Evolutionary conservation across 2,113 vertebrate genomes (phyloP).

Genomic region (Heterotis niloticus): DNA sequence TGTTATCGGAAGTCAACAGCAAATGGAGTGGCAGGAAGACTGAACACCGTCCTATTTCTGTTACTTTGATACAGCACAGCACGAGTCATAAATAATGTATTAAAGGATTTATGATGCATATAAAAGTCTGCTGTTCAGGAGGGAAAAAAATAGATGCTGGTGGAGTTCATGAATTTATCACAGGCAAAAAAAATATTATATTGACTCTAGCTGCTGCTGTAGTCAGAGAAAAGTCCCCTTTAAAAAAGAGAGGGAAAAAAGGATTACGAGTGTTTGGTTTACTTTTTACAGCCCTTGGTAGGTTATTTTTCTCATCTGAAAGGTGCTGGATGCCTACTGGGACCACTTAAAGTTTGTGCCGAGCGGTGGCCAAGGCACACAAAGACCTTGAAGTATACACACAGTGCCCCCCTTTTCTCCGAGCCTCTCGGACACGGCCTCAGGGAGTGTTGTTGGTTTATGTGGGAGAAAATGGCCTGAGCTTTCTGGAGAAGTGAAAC

Average conservation of each 20-base stretch:
- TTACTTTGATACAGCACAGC: constrained; percentile 65
- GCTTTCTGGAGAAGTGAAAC: constrained; percentile 96
- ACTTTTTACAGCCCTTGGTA: constrained; percentile 66
- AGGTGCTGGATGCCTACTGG: constrained; percentile 77
- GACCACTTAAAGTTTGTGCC: constrained; percentile 90
- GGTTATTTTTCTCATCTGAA: constrained; percentile 74
- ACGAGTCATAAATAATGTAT: constrained; percentile 69
- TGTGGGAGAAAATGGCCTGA: constrained; percentile 95
- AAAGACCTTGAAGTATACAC: constrained; percentile 93
- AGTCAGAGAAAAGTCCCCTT: constrained; percentile 55
- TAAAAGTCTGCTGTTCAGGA: constrained; percentile 53
- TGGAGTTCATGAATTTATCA: constrained; percentile 32
- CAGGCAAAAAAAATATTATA: constrained; percentile 43
- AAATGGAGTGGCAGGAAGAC: constrained; percentile 56
- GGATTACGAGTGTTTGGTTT: constrained; percentile 69
- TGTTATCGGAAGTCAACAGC: constrained; percentile 42
- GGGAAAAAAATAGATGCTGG: constrained; percentile 46
- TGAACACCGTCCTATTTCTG: constrained; percentile 55
- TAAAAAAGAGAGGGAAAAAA: constrained; percentile 61
- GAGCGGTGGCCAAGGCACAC: constrained; percentile 85
- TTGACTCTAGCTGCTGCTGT: constrained; percentile 55
- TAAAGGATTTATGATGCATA: constrained; percentile 63
- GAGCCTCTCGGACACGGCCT: constrained; percentile 87
- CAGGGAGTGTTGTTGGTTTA: constrained; percentile 99
- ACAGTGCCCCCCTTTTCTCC: constrained; percentile 86